Percentiles rank a stretch among this genome's conserved stretches.
phyloP scores from a whole-genome alignment of 1,140 invertebrate species.

The Bombus affinis region DNA sequence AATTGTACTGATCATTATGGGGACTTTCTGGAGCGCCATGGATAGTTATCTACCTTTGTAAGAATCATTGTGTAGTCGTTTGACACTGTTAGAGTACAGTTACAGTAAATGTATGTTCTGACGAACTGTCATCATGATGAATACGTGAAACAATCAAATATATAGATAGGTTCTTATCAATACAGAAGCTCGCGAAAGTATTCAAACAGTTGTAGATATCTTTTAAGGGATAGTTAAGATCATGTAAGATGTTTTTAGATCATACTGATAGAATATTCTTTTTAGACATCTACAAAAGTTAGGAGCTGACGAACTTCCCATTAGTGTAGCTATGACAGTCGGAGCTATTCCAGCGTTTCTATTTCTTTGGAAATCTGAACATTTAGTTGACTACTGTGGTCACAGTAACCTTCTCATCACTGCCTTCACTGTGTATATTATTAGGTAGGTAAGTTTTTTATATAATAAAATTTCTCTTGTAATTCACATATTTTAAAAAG shows the following conservation, averaged over 20 bases:
- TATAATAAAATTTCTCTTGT: not conserved
- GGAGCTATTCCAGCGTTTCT: slow-evolving; percentile 87
- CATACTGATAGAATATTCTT: not conserved
- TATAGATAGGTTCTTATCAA: not conserved
- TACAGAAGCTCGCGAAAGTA: not conserved
- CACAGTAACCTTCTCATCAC: slow-evolving; percentile 92
- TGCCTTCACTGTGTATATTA: slow-evolving; percentile 90
- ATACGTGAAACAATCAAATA: not conserved
- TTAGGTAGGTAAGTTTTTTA: slow-evolving; percentile 83
- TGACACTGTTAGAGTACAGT: not conserved
- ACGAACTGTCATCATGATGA: no score
- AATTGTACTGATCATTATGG: slow-evolving; percentile 87
- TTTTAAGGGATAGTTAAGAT: not conserved
- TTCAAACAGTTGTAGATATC: not conserved
- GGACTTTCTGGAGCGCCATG: slow-evolving; percentile 90
- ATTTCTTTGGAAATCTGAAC: slow-evolving; percentile 90
- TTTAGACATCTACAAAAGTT: slow-evolving; percentile 85
- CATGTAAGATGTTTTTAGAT: not conserved
- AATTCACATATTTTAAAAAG: not conserved
- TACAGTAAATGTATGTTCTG: not conserved
- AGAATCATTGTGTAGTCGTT: slow-evolving; percentile 45
- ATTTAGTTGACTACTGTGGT: slow-evolving; percentile 91
- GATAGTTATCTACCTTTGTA: slow-evolving; percentile 90
- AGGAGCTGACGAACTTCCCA: slow-evolving; percentile 83
- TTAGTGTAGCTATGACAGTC: slow-evolving; percentile 87